Conservation (phyloP, 2,797 vertebrate species). For the Hydrolagus colliei region DNA sequence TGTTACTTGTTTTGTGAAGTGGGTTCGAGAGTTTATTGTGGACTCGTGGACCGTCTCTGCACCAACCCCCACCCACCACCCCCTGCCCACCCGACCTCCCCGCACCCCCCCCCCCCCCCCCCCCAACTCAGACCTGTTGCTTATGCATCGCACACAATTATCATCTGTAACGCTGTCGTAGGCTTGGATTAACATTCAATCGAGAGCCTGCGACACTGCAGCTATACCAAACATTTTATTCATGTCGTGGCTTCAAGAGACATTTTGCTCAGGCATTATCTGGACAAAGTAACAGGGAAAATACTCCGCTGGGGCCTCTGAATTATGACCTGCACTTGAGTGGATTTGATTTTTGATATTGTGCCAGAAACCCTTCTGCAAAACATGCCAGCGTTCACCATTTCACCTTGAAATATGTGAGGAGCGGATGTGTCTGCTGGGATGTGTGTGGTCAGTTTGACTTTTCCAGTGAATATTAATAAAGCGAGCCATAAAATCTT, state of each 20-base stretch:
- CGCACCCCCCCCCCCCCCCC: too few relatives aligned
- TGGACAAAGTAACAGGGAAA: slow-evolving; percentile 44
- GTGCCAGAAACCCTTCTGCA: slow-evolving; percentile 38
- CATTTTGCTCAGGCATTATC: slow-evolving; percentile 43
- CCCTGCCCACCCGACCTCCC: too few relatives aligned
- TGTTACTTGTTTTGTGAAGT: too few relatives aligned
- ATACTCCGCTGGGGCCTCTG: slow-evolving; percentile 44
- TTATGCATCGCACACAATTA: too few relatives aligned
- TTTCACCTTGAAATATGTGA: slow-evolving; percentile 40
- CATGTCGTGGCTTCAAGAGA: slow-evolving; percentile 39
- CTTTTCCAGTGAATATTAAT: slow-evolving; percentile 33
- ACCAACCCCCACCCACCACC: too few relatives aligned
- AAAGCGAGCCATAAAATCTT: slow-evolving; percentile 9
- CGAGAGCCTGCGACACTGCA: slow-evolving; percentile 32
- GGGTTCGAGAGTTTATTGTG: too few relatives aligned
- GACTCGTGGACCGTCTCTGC: too few relatives aligned
- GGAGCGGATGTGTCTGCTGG: slow-evolving; percentile 22
- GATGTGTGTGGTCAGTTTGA: slow-evolving; percentile 38
- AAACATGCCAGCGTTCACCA: slow-evolving; percentile 40
- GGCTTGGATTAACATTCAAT: slow-evolving; percentile 36
- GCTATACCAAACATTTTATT: slow-evolving; percentile 44
- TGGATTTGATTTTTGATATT: slow-evolving; percentile 42
- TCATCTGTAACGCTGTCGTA: too few relatives aligned
- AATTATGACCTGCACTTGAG: slow-evolving; percentile 49
- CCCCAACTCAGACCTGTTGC: too few relatives aligned